Evolutionary conservation across 2,888 invertebrate genomes (phyloP), one percentile per base, ranked within the genome.

Genomic region (Synanthedon myopaeformis): DNA sequence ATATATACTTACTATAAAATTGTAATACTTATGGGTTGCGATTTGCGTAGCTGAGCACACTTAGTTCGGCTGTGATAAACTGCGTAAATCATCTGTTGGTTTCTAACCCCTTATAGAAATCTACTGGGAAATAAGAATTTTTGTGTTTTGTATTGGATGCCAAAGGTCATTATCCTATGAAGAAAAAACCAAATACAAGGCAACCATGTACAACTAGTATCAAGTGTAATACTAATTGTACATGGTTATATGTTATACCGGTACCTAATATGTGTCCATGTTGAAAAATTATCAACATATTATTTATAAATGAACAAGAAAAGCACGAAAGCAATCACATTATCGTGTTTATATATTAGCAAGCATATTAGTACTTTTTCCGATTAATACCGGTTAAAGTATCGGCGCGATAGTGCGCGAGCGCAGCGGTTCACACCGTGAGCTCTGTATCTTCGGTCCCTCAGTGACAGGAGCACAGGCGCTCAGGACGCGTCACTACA

Each of bases 391-490:
- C 59, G 61, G 58, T 63, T 62, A 62, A 66, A 63, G 64, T 65
- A 67, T 64, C 66, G 61, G 55, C 53, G 53, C 54, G 70, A 69
- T 67, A 71, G 65, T 53, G 60, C 55, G 57, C 56, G 48, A 53
- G 54, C 54, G 53, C 58, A 52, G 53, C 58, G 45, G 65, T 70
- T 72, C 67, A 69, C 70, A 67, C 67, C 61, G 55, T 51, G 60
- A 45, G 57, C 65, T 63, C 70, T 67, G 68, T 67, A 66, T 64
- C 64, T 14, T 13, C 45, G 4, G 59, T 56, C 57, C 61, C 63
- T 56, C 61, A 57, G 65, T 66, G 72, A 72, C 74, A 73, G 72
- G 67, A 68, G 71, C 71, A 63, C 57, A 65, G 61, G 65, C 60
- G 58, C 42, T 58, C 52, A 45, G 57, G 54, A 52, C 28, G 69